Base-by-base conservation (phyloP, 1,140 invertebrate genomes). In the Saccostrea glomerata region DNA sequence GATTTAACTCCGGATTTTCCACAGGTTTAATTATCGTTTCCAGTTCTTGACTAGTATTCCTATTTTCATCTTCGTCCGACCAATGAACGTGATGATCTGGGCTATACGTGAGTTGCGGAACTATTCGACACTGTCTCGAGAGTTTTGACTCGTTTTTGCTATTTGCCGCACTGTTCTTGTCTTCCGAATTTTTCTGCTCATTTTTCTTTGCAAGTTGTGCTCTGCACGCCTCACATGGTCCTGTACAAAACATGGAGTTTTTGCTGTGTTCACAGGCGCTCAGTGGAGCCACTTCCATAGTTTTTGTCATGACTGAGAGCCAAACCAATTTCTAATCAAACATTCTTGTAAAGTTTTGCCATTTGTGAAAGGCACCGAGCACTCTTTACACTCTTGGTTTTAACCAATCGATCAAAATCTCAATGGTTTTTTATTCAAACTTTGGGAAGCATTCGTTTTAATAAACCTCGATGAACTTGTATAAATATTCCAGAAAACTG, bases 251-350 rank as follows among this genome's bases (percentile, higher is more conserved):
- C 70, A 77, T 77, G 25, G 70, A 77, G 25, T 11, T 77, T 30
- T 77, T 77, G 70, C 70, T 77, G 70, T 77, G 70, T 77, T 77
- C 70, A 30, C 70, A 77, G 11, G 70, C 70, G 70, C 70, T 77
- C 70, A 36, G 4, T 36, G 30, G 25, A 77, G 70, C 25, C 23
- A 77, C 7, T 15, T 77, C 70, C 70, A 77, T 77, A 13, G 1
- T 77, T 25, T 36, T 77, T 36, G 70, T 77, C 70, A 77, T 77
- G 70, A 77, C 70, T 36, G 25, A 25, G 58, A 63, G 20, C 17
- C 17, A 20, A 23, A 77, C 11, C 11, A 25, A 17, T 30, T 63
- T 77, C 17, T 66, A 66, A 66, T n/a, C 60, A 20, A 20, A 66
- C 60, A 66, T 66, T n/a, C 15, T 66, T 25, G 25, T 13, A 36